Evolutionary conservation across 2,797 vertebrate genomes (phyloP), one percentile per base, ranked within the genome.

Genomic region (Parambassis ranga): DNA sequence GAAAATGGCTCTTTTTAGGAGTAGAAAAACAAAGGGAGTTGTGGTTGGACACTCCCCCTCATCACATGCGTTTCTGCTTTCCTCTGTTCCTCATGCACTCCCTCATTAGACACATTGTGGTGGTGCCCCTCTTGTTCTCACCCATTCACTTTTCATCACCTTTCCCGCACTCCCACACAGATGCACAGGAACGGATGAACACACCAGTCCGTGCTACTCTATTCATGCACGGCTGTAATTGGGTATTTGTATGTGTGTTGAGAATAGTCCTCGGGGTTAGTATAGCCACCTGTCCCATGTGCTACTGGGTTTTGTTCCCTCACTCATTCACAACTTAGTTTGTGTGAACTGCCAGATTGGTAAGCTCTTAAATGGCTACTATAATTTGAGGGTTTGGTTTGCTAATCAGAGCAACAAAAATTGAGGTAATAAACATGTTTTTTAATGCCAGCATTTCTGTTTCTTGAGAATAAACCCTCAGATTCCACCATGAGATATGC

Each of bases 11-110:
- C 42, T 71, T 33, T 80, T 58, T 19, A 60, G 41, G 19, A 55
- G 32, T 24, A 7, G 39, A 71, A 64, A 86, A 81, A 85, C 81
- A 84, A 87, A 83, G 55, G 50, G 44, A 63, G 31, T 38, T 35
- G 63, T 71, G 38, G 19, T 56, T 50, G 38, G 62, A 57, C 74
- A 56, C 74, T 71, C 77, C 61, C 57, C 43, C 53, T 67, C 32
- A 58, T 51, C 65, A 72, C 79, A 55, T 65, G 33, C 23, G 20
- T 50, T 55, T 69, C 62, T 58, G 33, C 41, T 44, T 3, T 64
- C 53, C 51, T 56, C 63, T 52, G 20, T 68, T 77, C 38, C 38
- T 30, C 58, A 27, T 42, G 62, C 51, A 71, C 60, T 66, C 72
- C 46, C 71, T 66, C 58, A 70, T 79, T 81, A 83, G 57, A 76